Evolutionary conservation across 2,888 invertebrate genomes (phyloP).

Genomic region (Pteria penguin): DNA sequence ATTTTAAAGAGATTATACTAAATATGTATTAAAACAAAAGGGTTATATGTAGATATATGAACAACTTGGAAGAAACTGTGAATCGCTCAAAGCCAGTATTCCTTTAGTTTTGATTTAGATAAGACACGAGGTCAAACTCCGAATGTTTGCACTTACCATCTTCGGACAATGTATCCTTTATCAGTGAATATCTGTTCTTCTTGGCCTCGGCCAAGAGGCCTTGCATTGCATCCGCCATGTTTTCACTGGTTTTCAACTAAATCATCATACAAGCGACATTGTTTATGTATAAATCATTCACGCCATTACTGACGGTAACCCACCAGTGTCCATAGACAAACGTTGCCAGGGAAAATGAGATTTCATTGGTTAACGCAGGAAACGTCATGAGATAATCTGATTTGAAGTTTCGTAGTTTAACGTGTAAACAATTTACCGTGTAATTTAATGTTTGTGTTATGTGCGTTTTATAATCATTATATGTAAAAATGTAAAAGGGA

Average conservation of each 20-base stretch:
- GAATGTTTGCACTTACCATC: slow-evolving; percentile 75
- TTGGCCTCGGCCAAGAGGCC: slow-evolving; percentile 76
- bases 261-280: background rate
- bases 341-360: slow-evolving; percentile 63
- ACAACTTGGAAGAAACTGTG: no score
- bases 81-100: no score
- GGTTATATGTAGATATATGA: no score
- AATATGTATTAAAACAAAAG: no score
- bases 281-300: slow-evolving; percentile 6
- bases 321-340: slow-evolving; percentile 53
- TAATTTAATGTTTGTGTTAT: no score
- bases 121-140: no score
- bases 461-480: no score
- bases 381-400: slow-evolving; percentile 32
- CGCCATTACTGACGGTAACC: slow-evolving; percentile 3
- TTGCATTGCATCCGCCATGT: slow-evolving; percentile 74
- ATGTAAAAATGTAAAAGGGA: no score
- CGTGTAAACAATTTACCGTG: no score
- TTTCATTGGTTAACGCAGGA: slow-evolving; percentile 53
- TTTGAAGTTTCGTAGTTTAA: no score
- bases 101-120: no score
- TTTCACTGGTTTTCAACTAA: slow-evolving; percentile 27
- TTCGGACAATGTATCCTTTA: slow-evolving; percentile 72
- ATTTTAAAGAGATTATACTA: no score
- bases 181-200: slow-evolving; percentile 74